Base-by-base conservation (phyloP, 2,113 vertebrate species). In the Pelvicachromis taeniatus region DNA sequence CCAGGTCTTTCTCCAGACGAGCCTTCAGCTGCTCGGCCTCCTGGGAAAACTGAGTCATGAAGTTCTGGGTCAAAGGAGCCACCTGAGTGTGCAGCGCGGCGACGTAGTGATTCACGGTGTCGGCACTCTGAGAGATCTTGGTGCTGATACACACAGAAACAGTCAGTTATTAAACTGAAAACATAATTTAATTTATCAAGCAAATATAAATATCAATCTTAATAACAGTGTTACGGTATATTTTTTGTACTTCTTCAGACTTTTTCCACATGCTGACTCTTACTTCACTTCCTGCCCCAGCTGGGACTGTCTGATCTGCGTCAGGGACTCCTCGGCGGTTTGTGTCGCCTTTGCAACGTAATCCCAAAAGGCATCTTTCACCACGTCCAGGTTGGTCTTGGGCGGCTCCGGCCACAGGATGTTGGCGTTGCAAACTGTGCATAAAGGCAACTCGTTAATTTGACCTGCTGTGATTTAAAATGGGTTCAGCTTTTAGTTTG, bases 311-410 rank as follows among this genome's bases (percentile, higher is more conserved):
- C 81, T 90, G 85, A 96, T 94, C 88, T 86, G 91, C 35, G 91
- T 78, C 56, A 95, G 12, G 0, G 94, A 87, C 3, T 95, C 95
- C 84, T 95, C 95, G 2, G 95, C 94, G 0, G 93, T 95, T 4
- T 77, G 82, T 0, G 94, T 96, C 2, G 84, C 93, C 53, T 94
- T 89, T 26, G 89, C 84, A 3, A 94, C 93, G 31, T 95, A 95
- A 68, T 95, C 94, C 96, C 94, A 96, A 45, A 96, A 96, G 11
- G 94, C 91, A 77, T 95, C 91, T 42, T 86, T 95, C 56, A 95
- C 88, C 82, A 95, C 21, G 0, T 96, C 95, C 83, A 96, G 84
- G 50, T 85, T 89, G 82, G 19, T 88, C 80, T 92, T 94, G 85
- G 94, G 90, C 6, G 91, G 86, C 31, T 93, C 91, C 3, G 87